A percentile compares a stretch with the other conserved stretches of the same genome.
phyloP scores from a whole-genome alignment of 2,113 vertebrate species.

The Cavia aperea region DNA sequence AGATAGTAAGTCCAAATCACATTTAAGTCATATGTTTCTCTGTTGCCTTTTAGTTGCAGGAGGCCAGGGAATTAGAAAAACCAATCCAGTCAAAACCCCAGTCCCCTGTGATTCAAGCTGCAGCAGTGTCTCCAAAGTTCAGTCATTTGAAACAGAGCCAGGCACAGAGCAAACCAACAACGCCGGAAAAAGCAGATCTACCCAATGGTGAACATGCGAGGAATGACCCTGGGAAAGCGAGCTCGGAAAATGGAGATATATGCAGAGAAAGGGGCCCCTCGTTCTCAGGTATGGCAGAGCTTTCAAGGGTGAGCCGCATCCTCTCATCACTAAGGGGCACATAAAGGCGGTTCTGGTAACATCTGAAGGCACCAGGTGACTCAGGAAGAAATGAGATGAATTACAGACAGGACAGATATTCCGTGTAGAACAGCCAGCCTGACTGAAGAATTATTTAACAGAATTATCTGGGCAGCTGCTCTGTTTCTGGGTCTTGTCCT shows the following conservation, averaged over 20 bases:
- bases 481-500: background rate
- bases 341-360: background rate
- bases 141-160: conserved; percentile 55
- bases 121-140: conserved; percentile 75
- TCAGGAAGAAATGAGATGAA: background rate
- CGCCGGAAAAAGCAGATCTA: conserved; percentile 58
- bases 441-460: conserved; percentile 1
- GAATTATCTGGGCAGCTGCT: background rate
- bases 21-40: background rate
- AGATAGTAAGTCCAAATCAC: background rate
- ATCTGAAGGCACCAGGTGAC: background rate
- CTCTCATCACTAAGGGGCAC: background rate
- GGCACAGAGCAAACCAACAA: conserved; percentile 58
- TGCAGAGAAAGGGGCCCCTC: conserved; percentile 6
- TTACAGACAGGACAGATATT: background rate
- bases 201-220: conserved; percentile 69
- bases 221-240: conserved; percentile 66
- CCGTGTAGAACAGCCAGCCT: background rate
- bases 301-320: background rate
- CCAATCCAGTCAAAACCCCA: conserved; percentile 76
- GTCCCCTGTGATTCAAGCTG: conserved; percentile 73
- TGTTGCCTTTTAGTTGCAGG: conserved; percentile 80
- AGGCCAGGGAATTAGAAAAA: conserved; percentile 87
- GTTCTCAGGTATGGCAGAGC: conserved; percentile 45
- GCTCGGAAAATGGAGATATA: conserved; percentile 56